Evolutionary conservation across 1,140 invertebrate genomes (phyloP), one percentile per base, ranked within the genome.

Genomic region (Stegodyphus mimosarum): DNA sequence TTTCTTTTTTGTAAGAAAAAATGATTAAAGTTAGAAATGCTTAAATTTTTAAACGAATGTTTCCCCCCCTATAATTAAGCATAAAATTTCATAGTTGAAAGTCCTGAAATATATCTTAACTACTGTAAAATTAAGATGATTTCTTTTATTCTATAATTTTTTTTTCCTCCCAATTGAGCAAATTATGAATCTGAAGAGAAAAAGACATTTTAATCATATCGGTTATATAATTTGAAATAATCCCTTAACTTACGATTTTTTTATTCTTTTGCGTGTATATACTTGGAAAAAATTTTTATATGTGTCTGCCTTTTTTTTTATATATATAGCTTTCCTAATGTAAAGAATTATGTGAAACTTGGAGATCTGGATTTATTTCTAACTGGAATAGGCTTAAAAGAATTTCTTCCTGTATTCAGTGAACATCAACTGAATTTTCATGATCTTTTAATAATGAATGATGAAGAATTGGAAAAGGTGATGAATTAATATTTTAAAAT

Each of bases 331-430:
- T 7, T 15, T 67, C 1, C 64, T 67, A 7, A 15, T 67, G 18
- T 53, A 15, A 83, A 83, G 18, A 76, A 48, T 9, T 83, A 63
- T 51, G 9, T 15, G 15, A 83, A 67, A 69, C 66, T 81, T 64
- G 77, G 78, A 69, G 91, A 92, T 71, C 86, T 92, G 71, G 91
- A 92, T 84, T 87, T 92, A 67, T 91, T 91, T 86, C 87, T 92
- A 13, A 86, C 86, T 86, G 91, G 91, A 7, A 88, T 92, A 48
- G 90, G 90, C 18, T 88, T 91, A 7, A 76, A 84, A 49, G 70
- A 90, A 63, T 87, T 90, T 51, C 88, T 91, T 13, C 87, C 88
- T 15, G 6, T 89, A 17, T 91, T 92, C 85, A 87, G 89, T 49
- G 78, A 89, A 64, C 90, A 92, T 48, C 87, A 90, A 13, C 88